Conservation (phyloP, 2,113 vertebrate genomes). For the Myxocyprinus asiaticus region DNA sequence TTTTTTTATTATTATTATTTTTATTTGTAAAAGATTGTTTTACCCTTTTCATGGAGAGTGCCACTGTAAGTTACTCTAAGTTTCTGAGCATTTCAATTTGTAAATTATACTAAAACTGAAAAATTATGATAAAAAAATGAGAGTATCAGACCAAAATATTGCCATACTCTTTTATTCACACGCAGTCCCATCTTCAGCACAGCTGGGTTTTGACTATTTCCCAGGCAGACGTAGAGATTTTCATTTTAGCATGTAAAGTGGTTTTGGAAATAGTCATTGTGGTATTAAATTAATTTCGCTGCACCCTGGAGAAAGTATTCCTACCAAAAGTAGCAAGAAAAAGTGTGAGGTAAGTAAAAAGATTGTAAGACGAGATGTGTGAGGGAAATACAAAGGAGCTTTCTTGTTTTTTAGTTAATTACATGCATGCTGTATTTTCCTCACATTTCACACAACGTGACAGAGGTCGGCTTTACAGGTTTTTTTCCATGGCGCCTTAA, state of each 20-base stretch:
- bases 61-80: too few relatives aligned
- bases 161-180: neutral
- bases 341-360: neutral
- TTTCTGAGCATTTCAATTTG: neutral
- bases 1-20: too few relatives aligned
- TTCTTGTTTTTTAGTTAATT: constrained; percentile 28
- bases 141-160: neutral
- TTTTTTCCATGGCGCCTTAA: constrained; percentile 11
- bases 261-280: neutral
- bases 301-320: neutral
- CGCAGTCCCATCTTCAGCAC: neutral
- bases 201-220: neutral
- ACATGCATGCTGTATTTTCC: constrained; percentile 2
- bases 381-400: neutral
- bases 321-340: neutral
- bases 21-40: too few relatives aligned
- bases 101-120: neutral
- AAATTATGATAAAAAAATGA: neutral
- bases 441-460: constrained; percentile 24
- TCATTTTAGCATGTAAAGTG: constrained; percentile 7
- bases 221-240: constrained; percentile 5
- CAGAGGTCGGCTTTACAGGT: neutral
- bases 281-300: constrained; percentile 11
- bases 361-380: neutral
- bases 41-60: too few relatives aligned